phyloP scores from a whole-genome alignment of 2,113 vertebrate genomes.

The Pseudorectes ferrugineus region DNA sequence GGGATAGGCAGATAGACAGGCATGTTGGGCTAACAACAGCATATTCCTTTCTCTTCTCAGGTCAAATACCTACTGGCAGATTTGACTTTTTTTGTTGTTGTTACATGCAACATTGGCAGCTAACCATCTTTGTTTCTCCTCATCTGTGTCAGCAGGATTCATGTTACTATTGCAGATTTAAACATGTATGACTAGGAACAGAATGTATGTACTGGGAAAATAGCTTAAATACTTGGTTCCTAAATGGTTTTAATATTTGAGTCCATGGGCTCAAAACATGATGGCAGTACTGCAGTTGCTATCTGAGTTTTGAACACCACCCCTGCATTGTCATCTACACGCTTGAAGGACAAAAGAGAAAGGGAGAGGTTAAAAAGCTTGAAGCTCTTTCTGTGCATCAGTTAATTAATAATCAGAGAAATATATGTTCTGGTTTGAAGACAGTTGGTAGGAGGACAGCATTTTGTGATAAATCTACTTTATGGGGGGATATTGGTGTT shows the following conservation, averaged over 20 bases:
- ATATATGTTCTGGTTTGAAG: slow-evolving; percentile 31
- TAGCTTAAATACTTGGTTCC: neutral
- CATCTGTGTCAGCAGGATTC: neutral
- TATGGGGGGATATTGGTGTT: neutral
- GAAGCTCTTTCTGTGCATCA: neutral
- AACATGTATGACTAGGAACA: neutral
- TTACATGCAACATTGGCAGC: neutral
- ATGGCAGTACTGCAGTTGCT: neutral
- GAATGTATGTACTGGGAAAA: neutral
- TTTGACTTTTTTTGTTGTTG: neutral
- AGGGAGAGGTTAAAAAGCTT: slow-evolving; percentile 40
- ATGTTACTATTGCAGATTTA: neutral
- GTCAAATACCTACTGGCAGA: neutral
- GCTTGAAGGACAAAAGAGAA: slow-evolving; percentile 19
- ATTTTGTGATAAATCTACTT: slow-evolving; percentile 64
- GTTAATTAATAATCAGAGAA: slow-evolving; percentile 64
- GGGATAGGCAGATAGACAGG: neutral
- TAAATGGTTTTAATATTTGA: neutral
- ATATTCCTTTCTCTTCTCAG: neutral
- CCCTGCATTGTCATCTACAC: neutral
- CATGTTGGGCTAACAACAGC: neutral
- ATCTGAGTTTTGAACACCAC: neutral
- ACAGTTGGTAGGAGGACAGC: slow-evolving; percentile 52
- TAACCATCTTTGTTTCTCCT: neutral
- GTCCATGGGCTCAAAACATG: neutral